phyloP scores from a whole-genome alignment of 1,140 invertebrate genomes.

The Drosophila murphyi region DNA sequence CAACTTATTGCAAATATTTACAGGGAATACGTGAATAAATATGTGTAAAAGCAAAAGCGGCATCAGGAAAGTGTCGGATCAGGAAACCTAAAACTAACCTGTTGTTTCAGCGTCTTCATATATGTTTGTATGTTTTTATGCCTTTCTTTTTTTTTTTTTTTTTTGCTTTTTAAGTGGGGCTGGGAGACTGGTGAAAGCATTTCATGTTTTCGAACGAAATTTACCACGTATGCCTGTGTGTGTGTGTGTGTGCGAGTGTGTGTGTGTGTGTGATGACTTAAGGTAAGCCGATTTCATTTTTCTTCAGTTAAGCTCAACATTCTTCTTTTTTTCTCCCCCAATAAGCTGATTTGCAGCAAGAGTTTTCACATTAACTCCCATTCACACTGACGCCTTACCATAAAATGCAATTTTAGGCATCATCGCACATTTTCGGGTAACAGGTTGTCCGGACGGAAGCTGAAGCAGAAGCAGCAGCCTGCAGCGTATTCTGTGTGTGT shows the following conservation, averaged over 20 bases:
- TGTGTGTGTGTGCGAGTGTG: conserved; percentile 4
- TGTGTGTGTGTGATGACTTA: conserved; percentile 40
- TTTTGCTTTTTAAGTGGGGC: conserved; percentile 39
- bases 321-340: conserved; percentile 21
- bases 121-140: conserved; percentile 34
- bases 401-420: conserved; percentile 42
- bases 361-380: conserved; percentile 15
- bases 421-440: conserved; percentile 29
- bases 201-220: conserved; percentile 55
- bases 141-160: conserved; percentile 3
- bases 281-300: conserved; percentile 62
- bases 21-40: conserved; percentile 8
- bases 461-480: background rate
- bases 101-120: conserved; percentile 41
- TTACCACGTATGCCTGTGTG: conserved; percentile 13
- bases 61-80: conserved; percentile 15
- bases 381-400: conserved; percentile 20
- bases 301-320: conserved; percentile 56
- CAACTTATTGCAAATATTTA: background rate
- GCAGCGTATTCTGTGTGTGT: background rate
- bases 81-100: conserved; percentile 37
- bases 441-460: conserved; percentile 33
- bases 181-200: conserved; percentile 18
- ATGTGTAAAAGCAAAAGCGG: conserved; percentile 2
- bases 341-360: conserved; percentile 36